These are phyloP conservation scores for Platyura marginata DNA, from an alignment of 1,140 invertebrate genomes.

Conservation along the genomic window DNA sequence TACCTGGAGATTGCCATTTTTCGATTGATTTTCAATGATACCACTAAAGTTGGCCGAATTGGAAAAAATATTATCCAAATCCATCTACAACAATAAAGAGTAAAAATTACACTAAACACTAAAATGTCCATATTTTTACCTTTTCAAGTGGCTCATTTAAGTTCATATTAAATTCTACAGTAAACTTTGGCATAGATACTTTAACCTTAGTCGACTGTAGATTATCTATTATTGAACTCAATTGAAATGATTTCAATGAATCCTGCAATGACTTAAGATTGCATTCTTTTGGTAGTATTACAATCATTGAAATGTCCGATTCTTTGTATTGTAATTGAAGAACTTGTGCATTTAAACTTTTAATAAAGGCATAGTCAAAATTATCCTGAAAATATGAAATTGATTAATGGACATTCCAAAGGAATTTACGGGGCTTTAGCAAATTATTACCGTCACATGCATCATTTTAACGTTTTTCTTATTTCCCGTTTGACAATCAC, in stretches of 20 bases:
- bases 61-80: conserved; percentile 28
- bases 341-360: conserved; percentile 11
- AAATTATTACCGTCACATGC: conserved; percentile 27
- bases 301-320: conserved; percentile 32
- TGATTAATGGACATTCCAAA: too few relatives aligned
- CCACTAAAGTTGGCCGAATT: conserved; percentile 34
- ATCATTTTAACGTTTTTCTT: conserved; percentile 29
- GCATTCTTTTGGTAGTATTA: conserved; percentile 32
- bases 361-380: conserved; percentile 13
- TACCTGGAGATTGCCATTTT: conserved; percentile 27
- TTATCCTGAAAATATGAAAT: too few relatives aligned
- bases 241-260: conserved; percentile 22
- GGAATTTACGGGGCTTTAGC: too few relatives aligned
- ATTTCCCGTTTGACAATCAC: conserved; percentile 4
- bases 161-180: conserved; percentile 31
- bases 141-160: conserved; percentile 28
- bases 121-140: conserved; percentile 17
- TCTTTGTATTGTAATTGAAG: conserved; percentile 26
- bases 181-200: conserved; percentile 41
- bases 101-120: conserved; percentile 3
- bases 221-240: conserved; percentile 14
- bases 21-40: conserved; percentile 31
- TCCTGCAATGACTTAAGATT: conserved; percentile 27
- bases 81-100: conserved; percentile 23
- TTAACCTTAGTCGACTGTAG: conserved; percentile 21